Base-by-base conservation (phyloP, 1,140 invertebrate genomes). In the Phenacoccus solenopsis region DNA sequence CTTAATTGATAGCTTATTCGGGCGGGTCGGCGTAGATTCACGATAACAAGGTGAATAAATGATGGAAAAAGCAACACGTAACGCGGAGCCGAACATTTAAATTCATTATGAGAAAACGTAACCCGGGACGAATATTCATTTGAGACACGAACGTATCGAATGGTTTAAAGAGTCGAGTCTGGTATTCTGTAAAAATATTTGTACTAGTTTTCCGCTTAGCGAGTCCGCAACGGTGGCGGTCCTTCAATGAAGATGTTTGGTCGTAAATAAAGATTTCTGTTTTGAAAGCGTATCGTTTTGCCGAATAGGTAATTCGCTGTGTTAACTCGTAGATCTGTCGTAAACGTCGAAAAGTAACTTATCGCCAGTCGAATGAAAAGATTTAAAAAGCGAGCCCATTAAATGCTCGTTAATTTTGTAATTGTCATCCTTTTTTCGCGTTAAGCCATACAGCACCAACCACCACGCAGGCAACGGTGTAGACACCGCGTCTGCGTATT, bases 91-190 rank as follows among this genome's bases (percentile, higher is more conserved):
- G 38, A 49, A 49, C 38, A n/a, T 49, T 49, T n/a, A n/a, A n/a
- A n/a, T n/a, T n/a, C n/a, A 49, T 49, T 49, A 49, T n/a, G n/a
- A 49, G 38, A 49, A 49, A 49, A 49, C n/a, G n/a, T 49, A 49
- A 49, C 38, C 38, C 20, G 12, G 38, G 20, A 49, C n/a, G n/a
- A 49, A 49, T 49, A 49, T 49, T 49, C 38, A 49, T n/a, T 49
- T 49, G 13, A 49, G 20, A 49, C 20, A 49, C 38, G 38, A 49
- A 49, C 38, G n/a, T n/a, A n/a, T n/a, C n/a, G n/a, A n/a, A 49
- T 49, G 13, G 12, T 49, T 49, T 49, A 49, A 9, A n/a, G n/a
- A n/a, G n/a, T n/a, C n/a, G n/a, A n/a, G n/a, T n/a, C 12, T n/a
- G 20, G 38, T n/a, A 49, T 49, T 49, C 38, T 49, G 38, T 49